These are phyloP conservation scores for Lasius platythorax DNA, from an alignment of 2,888 invertebrate species.

Conservation along the genomic window DNA sequence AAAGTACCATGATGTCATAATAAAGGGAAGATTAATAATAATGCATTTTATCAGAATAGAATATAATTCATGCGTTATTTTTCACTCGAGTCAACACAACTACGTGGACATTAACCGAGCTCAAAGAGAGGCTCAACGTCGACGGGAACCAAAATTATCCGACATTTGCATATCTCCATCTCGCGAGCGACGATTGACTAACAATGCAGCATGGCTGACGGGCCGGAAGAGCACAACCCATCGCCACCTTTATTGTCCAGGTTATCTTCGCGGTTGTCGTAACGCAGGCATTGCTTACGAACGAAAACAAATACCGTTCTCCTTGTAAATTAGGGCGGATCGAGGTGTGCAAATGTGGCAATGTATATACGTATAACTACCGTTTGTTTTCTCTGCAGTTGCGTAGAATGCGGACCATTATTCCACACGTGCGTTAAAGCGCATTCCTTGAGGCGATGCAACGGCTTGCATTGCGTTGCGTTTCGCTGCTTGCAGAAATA, in stretches of 20 bases:
- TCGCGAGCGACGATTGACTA: conserved; percentile 39
- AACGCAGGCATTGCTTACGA: conserved; percentile 24
- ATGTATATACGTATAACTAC: conserved; percentile 42
- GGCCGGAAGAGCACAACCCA: conserved; percentile 24
- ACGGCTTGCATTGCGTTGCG: conserved; percentile 49
- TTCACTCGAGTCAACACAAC: conserved; percentile 6
- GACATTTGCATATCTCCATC: conserved; percentile 44
- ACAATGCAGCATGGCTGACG: conserved; percentile 12
- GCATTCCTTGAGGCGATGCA: conserved; percentile 56
- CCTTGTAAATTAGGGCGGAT: conserved; percentile 42
- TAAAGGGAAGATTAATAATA: neutral
- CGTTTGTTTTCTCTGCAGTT: conserved; percentile 61
- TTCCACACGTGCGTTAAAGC: conserved; percentile 47
- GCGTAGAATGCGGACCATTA: conserved; percentile 16
- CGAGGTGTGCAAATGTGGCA: conserved; percentile 49
- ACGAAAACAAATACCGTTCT: conserved; percentile 37
- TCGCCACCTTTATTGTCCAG: conserved; percentile 39
- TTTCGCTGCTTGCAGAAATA: conserved; percentile 51
- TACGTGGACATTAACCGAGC: conserved; percentile 3
- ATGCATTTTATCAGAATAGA: neutral
- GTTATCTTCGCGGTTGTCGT: conserved; percentile 34
- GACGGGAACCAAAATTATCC: conserved; percentile 11
- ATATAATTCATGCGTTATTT: neutral
- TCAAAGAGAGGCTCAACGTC: neutral
- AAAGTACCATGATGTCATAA: neutral